Conservation (phyloP, 1,140 invertebrate species). For the Cyclina sinensis region DNA sequence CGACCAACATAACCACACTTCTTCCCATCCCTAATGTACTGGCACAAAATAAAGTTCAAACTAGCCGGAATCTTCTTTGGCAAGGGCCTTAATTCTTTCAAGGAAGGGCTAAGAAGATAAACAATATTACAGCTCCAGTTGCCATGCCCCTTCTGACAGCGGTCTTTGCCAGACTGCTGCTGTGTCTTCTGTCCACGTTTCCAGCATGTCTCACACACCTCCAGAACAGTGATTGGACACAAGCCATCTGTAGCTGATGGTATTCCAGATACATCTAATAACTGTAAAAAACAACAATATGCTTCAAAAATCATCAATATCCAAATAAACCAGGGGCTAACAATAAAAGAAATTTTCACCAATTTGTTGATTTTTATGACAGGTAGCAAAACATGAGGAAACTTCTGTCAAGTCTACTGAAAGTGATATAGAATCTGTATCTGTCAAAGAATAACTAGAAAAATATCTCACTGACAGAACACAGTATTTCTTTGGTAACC, state of each 20-base stretch:
- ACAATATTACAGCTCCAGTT: conserved; percentile 78
- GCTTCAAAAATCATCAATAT: background rate
- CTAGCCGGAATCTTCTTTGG: conserved; percentile 75
- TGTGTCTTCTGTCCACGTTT: conserved; percentile 76
- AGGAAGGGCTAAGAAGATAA: conserved; percentile 73
- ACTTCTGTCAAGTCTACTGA: no score
- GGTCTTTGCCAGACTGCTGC: conserved; percentile 77
- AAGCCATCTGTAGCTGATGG: conserved; percentile 43
- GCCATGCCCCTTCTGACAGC: conserved; percentile 77
- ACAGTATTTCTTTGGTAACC: no score
- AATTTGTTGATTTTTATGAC: no score
- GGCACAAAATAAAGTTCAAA: conserved; percentile 80
- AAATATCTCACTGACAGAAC: no score
- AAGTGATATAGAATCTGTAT: no score
- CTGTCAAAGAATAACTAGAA: no score
- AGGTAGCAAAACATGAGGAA: no score
- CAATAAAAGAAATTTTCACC: no score
- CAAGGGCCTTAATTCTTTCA: conserved; percentile 78
- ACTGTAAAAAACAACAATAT: no score
- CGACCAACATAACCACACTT: conserved; percentile 89
- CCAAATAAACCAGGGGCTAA: background rate
- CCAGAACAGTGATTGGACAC: conserved; percentile 70
- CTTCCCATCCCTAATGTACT: conserved; percentile 75
- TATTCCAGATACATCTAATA: no score
- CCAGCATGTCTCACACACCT: conserved; percentile 79